Percentiles rank a stretch among this genome's conserved stretches.
These are phyloP conservation scores for Bergia puertoricense DNA, from an alignment of 92 coral and sea anemone species.

Conservation along the genomic window DNA sequence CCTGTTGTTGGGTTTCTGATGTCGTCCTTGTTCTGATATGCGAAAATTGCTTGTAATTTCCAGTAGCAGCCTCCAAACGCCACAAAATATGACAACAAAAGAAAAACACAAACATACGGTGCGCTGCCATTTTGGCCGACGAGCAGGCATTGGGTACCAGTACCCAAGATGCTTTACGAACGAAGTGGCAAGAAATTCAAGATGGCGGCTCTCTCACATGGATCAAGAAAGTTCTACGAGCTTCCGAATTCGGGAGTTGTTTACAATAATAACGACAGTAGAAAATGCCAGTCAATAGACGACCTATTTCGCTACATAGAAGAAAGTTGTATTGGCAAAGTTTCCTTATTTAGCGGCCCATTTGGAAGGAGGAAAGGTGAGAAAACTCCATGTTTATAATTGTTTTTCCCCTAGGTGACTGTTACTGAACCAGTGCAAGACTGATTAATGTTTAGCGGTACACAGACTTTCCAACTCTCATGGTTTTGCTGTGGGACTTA, in stretches of 20 bases:
- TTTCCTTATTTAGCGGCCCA: constrained; percentile 85
- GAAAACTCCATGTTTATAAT: background rate
- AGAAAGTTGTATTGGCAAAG: constrained; percentile 82
- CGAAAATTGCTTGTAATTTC: constrained; percentile 46
- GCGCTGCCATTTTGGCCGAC: background rate
- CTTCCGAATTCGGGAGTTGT: constrained; percentile 70
- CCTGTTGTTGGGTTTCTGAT: constrained; percentile 67
- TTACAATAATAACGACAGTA: constrained; percentile 1
- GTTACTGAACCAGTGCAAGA: too few relatives aligned
- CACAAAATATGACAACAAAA: constrained; percentile 21
- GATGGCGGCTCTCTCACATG: constrained; percentile 85
- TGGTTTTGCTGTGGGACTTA: too few relatives aligned
- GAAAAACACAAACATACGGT: background rate
- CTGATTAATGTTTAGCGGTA: too few relatives aligned
- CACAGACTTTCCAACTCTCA: too few relatives aligned
- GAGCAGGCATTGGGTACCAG: constrained; percentile 9
- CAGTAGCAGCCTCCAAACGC: background rate
- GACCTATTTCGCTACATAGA: constrained; percentile 73
- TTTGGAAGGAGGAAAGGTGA: constrained; percentile 86
- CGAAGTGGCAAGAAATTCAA: constrained; percentile 45
- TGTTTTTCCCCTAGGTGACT: too few relatives aligned
- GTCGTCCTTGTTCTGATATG: constrained; percentile 72
- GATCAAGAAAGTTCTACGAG: constrained; percentile 88
- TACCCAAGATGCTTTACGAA: constrained; percentile 1
- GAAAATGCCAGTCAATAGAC: constrained; percentile 35